A percentile compares a stretch with the other conserved stretches of the same genome.
phyloP scores from a whole-genome alignment of 2,797 vertebrate genomes.

The Amblyraja radiata region DNA sequence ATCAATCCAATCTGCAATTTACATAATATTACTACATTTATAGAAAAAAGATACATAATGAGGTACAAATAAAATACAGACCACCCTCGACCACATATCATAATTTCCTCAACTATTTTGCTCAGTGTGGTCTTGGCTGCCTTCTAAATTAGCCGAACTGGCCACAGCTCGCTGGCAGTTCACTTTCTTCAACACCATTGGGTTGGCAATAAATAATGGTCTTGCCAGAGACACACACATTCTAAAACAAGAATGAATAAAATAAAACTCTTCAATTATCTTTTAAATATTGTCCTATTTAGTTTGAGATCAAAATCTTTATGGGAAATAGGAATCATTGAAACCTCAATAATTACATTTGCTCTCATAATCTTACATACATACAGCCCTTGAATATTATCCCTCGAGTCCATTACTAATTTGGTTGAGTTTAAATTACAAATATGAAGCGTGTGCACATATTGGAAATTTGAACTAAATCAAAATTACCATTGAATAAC shows the following conservation, averaged over 20 bases:
- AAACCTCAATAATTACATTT: neutral
- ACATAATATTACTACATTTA: too few relatives aligned
- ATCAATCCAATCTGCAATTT: too few relatives aligned
- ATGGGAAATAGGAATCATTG: neutral
- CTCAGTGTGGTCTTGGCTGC: too few relatives aligned
- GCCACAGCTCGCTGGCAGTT: too few relatives aligned
- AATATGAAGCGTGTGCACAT: neutral
- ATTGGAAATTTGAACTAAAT: neutral
- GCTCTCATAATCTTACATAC: neutral
- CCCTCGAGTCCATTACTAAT: neutral
- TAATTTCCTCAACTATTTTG: neutral
- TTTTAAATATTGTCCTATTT: slow-evolving; percentile 17
- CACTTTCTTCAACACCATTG: too few relatives aligned
- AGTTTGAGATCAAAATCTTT: neutral
- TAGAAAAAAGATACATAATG: neutral
- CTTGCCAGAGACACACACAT: too few relatives aligned
- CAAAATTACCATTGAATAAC: neutral
- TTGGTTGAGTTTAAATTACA: too few relatives aligned
- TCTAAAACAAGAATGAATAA: too few relatives aligned
- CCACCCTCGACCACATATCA: neutral
- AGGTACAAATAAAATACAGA: neutral
- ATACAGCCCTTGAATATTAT: neutral
- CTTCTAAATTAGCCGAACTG: too few relatives aligned
- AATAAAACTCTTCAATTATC: neutral
- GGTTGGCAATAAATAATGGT: too few relatives aligned